phyloP scores from a whole-genome alignment of 2,888 invertebrate species.

The Nephrotoma appendiculata region DNA sequence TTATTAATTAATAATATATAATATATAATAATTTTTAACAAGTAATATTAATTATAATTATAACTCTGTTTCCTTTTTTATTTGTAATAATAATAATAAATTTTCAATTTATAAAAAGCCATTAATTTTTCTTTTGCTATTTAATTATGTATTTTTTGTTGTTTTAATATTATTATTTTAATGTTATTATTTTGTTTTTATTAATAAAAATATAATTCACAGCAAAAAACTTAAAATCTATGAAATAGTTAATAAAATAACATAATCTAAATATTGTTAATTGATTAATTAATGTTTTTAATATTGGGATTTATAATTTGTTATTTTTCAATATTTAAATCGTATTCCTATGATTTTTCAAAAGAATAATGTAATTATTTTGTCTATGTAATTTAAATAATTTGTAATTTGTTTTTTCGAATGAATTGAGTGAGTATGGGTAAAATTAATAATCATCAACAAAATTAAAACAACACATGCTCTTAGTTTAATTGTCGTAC shows the following conservation, averaged over 20 bases:
- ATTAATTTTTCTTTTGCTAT: background rate
- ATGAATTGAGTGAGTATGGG: background rate
- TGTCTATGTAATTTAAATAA: background rate
- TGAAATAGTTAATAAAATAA: background rate
- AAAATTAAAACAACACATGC: background rate
- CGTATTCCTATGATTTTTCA: background rate
- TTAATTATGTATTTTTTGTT: background rate
- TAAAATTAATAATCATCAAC: background rate
- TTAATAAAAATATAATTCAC: background rate
- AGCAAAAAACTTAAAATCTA: background rate
- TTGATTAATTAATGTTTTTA: background rate
- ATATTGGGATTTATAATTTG: background rate
- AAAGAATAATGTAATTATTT: background rate
- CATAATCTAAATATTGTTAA: background rate
- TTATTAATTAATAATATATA: background rate
- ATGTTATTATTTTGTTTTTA: background rate
- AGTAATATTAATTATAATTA: background rate
- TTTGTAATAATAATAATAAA: background rate
- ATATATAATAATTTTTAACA: background rate
- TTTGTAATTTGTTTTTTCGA: background rate
- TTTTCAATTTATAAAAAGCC: background rate
- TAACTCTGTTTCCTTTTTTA: background rate
- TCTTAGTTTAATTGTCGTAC: background rate
- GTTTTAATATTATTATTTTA: background rate
- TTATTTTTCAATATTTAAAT: background rate